phyloP scores from a whole-genome alignment of 2,113 vertebrate genomes.

The Hyaena hyaena region DNA sequence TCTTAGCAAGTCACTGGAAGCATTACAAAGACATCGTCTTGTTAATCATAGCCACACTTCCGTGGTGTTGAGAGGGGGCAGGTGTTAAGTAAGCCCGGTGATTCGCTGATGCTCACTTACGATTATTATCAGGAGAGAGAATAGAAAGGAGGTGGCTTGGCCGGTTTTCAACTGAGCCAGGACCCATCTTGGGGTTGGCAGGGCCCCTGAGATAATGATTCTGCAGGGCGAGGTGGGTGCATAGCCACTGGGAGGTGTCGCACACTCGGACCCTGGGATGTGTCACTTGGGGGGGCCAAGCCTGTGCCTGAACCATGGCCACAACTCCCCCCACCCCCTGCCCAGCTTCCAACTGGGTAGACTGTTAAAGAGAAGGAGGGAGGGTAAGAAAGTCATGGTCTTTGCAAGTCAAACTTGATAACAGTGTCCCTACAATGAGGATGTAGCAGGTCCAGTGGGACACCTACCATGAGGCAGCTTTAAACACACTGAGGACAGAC shows the following conservation, averaged over 20 bases:
- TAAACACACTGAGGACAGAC: neutral
- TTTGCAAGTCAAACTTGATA: neutral
- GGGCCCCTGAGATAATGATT: neutral
- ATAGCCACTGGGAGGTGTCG: neutral
- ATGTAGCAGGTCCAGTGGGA: too few relatives aligned
- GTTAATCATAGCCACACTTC: neutral
- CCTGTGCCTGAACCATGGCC: neutral
- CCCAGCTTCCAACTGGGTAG: neutral
- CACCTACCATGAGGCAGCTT: neutral
- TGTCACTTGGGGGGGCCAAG: neutral
- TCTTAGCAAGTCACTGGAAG: neutral
- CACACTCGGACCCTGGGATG: neutral
- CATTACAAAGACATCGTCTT: neutral
- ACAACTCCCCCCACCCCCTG: neutral
- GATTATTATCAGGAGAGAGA: neutral
- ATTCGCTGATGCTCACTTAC: neutral
- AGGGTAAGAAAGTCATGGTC: neutral
- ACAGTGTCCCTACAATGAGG: neutral
- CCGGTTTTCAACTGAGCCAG: neutral
- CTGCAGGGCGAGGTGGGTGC: accelerated
- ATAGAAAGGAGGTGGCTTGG: neutral
- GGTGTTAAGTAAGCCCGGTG: neutral
- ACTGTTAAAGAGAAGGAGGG: neutral
- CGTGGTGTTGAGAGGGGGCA: neutral
- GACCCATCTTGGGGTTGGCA: neutral